Evolutionary conservation across 2,888 invertebrate genomes (phyloP), one percentile per base, ranked within the genome.

Genomic region (Buathra laborator): DNA sequence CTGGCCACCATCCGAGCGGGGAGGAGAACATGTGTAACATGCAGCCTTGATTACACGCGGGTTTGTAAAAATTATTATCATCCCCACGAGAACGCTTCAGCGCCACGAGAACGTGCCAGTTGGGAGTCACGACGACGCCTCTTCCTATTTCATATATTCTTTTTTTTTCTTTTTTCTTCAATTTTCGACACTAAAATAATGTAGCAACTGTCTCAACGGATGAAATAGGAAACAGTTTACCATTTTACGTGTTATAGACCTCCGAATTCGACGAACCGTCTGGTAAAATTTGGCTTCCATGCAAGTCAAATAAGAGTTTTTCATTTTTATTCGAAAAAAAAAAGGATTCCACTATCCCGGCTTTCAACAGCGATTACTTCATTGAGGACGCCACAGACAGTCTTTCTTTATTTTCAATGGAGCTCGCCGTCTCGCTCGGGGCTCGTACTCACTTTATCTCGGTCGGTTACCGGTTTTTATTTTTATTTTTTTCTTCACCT

Each of bases 11-110:
- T 9, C 62, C 77, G 29, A 81, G 75, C 72, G 86, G 81, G 86
- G 78, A 84, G 86, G 88, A 91, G 88, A 91, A 93, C 93, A 93
- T 92, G 92, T 92, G 92, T 93, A 93, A 91, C 91, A 89, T 89
- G 91, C 90, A 91, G 91, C 90, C 90, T 92, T 92, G 92, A 92
- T 93, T 93, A 91, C 93, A 89, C 90, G 90, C 90, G 91, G 90
- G 90, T 88, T 92, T 92, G 92, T 92, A 93, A 93, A 93, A 93
- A 93, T 92, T 92, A 92, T 92, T 92, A 92, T 92, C 90, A 90
- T 88, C 79, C 76, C 88, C 89, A 87, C 89, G 86, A 86, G 86
- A 74, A 62, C 70, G 16, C 24, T 56, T 37, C 37, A 37, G 37
- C 56, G 53, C 16, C 51, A 1, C 53, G 10, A 10, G 56, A 56